Evolutionary conservation across 2,888 invertebrate species (phyloP), one percentile per base, ranked within the genome.

Genomic region (Caenorhabditis sp.): DNA sequence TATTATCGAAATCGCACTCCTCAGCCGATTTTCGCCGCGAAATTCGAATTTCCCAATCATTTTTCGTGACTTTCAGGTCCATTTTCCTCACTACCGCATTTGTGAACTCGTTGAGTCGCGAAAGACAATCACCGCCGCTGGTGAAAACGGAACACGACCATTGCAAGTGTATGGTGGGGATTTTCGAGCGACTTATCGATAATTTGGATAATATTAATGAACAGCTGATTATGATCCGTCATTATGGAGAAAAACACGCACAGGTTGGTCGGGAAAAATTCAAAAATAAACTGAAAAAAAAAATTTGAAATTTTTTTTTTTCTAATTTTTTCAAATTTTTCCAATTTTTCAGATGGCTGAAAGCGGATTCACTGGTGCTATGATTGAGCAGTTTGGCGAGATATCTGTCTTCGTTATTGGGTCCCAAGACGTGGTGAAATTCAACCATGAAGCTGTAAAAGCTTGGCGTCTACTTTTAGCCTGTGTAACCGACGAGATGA

Each of bases 361-460:
- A 58, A 82, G 82, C 18, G 87, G 87, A 24, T 87, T 87, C 78
- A 85, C 84, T 24, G 85, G 85, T 0, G 74, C 79, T 26, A 87
- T 87, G 87, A 87, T 87, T 56, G 87, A 87, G 61, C 82, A 85
- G 22, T 87, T 87, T 47, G 87, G 87, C 18, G 87, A 87, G 55
- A 83, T 85, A 6, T 80, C 87, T 1, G 84, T 87, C 0, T 76
- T 83, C 8, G 81, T 87, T 13, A 87, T 87, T 32, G 87, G 84
- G n/a, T 77, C 87, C 15, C 84, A 85, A 67, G 87, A 87, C 37
- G 74, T 62, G 13, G 82, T 87, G 4, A 87, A 87, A 50, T 87
- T 84, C 60, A 87, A 87, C 50, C 84, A 87, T 50, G 87, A 87
- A 44, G 67, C 78, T 20, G 82, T 87, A 9, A 87, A 87, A 64